Conservation (phyloP, 2,113 vertebrate genomes). For the Proterorhinus semilunaris region DNA sequence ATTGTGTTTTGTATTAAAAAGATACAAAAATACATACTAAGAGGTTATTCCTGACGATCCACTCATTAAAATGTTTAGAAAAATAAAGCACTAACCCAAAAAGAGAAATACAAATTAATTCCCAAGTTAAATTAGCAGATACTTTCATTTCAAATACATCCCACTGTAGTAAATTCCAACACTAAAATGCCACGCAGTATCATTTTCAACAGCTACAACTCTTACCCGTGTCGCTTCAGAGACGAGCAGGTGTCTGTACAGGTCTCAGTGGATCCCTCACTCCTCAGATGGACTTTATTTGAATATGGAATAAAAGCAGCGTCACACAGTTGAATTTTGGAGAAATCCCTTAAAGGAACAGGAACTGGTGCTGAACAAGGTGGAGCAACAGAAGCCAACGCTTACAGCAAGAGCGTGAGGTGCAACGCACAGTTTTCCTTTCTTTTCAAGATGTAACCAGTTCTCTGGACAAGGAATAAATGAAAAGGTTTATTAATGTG, state of each 20-base stretch:
- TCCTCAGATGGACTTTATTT: constrained; percentile 57
- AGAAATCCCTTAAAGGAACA: constrained; percentile 67
- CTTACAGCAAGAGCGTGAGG: not conserved
- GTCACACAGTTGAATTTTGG: constrained; percentile 47
- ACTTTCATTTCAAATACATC: too few species aligned
- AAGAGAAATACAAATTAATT: too few species aligned
- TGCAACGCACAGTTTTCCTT: too few species aligned
- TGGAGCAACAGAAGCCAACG: constrained; percentile 45
- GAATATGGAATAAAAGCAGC: constrained; percentile 56
- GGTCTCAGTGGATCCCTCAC: constrained; percentile 42
- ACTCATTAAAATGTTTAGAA: too few species aligned
- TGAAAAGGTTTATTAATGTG: too few species aligned
- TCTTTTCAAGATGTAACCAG: too few species aligned
- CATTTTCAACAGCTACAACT: not conserved
- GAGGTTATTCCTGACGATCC: too few species aligned
- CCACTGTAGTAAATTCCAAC: not conserved
- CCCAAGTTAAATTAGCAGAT: too few species aligned
- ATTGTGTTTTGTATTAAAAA: too few species aligned
- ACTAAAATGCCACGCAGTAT: not conserved
- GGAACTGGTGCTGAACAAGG: constrained; percentile 46
- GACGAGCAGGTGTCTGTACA: constrained; percentile 33
- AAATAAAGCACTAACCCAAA: too few species aligned
- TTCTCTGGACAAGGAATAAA: too few species aligned
- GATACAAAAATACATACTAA: too few species aligned
- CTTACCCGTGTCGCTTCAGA: constrained; percentile 21